Evolutionary conservation across 2,888 invertebrate genomes (phyloP), one percentile per base, ranked within the genome.

Genomic region (Hecatera dysodea): DNA sequence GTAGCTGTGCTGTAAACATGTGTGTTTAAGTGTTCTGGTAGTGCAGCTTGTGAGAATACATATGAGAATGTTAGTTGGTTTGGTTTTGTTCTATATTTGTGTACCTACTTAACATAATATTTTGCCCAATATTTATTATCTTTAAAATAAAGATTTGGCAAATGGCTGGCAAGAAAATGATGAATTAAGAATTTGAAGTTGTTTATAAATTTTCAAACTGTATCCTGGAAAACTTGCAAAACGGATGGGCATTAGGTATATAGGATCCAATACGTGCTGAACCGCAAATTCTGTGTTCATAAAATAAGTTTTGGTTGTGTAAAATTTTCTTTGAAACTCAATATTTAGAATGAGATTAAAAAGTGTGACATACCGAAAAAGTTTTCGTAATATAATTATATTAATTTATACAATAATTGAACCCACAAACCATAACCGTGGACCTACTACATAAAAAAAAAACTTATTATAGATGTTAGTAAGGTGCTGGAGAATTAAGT

Each of bases 1-100:
- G 57, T 57, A 55, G 53, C 24, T 48, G 27, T 33, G 29, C 39
- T 72, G 53, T 67, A 67, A 63, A 69, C 55, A 63, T 62, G 67
- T 76, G 77, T 61, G 56, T 56, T 63, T 60, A 24, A 70, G 36
- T 56, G 33, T 27, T 6, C 70, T n/a, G 2, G 27, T 50, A 53
- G 39, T 42, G 29, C 24, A 53, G 52, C 72, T 9, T 19, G n/a
- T 1, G 22, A 39, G 46, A 15, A 19, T 27, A 52, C 3, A 52
- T 70, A 39, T 70, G 24, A 78, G 24, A 11, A 68, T 72, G 42
- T n/a, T 9, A 7, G 6, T 27, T 11, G 0, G 39, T n/a, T 70
- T 53, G 36, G 12, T 53, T 24, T 33, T 27, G 39, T 44, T 36
- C n/a, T 6, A 27, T n/a, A 42, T 75, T 12, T 44, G 15, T 11